phyloP scores from a whole-genome alignment of 2,888 invertebrate genomes.

The Chymomyza fuscimana region DNA sequence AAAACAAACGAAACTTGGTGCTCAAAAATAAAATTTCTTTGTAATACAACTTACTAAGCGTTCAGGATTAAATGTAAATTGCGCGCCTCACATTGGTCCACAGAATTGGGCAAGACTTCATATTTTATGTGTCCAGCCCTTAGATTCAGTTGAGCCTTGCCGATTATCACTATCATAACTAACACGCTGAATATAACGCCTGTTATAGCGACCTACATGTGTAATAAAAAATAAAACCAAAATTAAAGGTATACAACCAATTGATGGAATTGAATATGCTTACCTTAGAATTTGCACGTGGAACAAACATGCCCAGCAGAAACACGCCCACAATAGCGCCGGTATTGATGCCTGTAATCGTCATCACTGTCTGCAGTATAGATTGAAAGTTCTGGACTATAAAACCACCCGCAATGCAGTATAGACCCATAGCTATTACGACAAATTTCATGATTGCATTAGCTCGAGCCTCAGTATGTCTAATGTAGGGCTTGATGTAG shows the following conservation, averaged over 20 bases:
- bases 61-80: conserved; percentile 51
- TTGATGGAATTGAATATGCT: background rate
- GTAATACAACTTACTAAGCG: conserved; percentile 57
- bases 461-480: conserved; percentile 80
- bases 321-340: conserved; percentile 86
- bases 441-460: conserved; percentile 81
- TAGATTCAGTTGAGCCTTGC: conserved; percentile 69
- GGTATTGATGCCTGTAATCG: conserved; percentile 80
- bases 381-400: conserved; percentile 80
- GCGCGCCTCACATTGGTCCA: conserved; percentile 68
- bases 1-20: too few species aligned
- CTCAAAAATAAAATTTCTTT: too few species aligned
- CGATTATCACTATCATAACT: conserved; percentile 71
- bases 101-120: conserved; percentile 63
- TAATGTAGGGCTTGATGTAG: conserved; percentile 80
- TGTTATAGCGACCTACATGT: conserved; percentile 62
- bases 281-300: conserved; percentile 82
- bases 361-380: conserved; percentile 80
- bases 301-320: conserved; percentile 85
- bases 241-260: background rate
- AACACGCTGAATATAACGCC: conserved; percentile 71
- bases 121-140: conserved; percentile 68
- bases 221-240: background rate
- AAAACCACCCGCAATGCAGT: conserved; percentile 82
- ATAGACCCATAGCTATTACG: conserved; percentile 80